Conservation (phyloP, 1,140 invertebrate species). For the Schlechtendalia chinensis region DNA sequence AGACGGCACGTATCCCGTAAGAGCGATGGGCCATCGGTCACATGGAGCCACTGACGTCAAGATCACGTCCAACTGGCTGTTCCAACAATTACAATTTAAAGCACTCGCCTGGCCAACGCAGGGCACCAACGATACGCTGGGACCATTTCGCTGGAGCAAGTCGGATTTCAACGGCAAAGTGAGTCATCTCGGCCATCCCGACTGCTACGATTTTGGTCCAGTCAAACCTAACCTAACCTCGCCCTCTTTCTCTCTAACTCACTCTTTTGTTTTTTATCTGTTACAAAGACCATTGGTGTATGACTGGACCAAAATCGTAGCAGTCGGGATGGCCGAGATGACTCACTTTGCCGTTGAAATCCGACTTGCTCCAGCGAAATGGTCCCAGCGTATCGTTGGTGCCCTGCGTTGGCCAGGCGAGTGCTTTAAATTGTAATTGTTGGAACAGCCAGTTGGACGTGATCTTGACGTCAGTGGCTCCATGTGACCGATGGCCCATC, state of each 20-base stretch:
- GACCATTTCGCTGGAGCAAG: constrained; percentile 38
- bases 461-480: constrained; percentile 21
- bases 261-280: too few species aligned
- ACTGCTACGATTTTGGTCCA: constrained; percentile 18
- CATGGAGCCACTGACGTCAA: constrained; percentile 27
- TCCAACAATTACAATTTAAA: constrained; percentile 21
- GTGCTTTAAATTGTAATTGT: constrained; percentile 5
- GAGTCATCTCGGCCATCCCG: constrained; percentile 6
- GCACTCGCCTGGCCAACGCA: constrained; percentile 4
- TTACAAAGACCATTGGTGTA: too few species aligned
- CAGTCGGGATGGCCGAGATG: constrained; percentile 27
- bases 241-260: too few species aligned
- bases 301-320: constrained; percentile 4
- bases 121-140: constrained; percentile 1
- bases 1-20: constrained; percentile 22
- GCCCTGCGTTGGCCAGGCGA: constrained; percentile 18
- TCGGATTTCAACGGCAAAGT: constrained; percentile 15
- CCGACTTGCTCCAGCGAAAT: constrained; percentile 37
- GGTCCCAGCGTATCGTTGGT: constrained; percentile 8
- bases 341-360: not conserved
- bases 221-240: too few species aligned
- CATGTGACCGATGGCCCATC: constrained; percentile 7
- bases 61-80: not conserved
- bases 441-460: not conserved
- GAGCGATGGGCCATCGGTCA: constrained; percentile 1